These are phyloP conservation scores for Erethizon dorsatum DNA, from an alignment of 2,797 vertebrate species.

Conservation along the genomic window DNA sequence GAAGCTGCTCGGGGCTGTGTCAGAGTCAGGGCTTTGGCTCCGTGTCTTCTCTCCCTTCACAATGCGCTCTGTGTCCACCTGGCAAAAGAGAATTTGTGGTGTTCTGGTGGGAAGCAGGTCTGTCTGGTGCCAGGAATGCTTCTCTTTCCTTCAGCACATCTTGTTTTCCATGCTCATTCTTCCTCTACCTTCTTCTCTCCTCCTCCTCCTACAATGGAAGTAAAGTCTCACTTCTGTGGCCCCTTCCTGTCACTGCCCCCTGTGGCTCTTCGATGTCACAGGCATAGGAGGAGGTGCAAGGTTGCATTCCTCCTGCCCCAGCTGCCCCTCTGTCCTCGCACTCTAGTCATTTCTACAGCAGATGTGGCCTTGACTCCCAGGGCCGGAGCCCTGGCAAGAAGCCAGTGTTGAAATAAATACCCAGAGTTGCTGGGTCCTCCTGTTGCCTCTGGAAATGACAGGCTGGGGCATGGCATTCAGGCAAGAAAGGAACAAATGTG, in stretches of 20 bases:
- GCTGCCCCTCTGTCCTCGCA: background rate
- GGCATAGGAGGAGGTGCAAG: background rate
- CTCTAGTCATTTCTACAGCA: conserved; percentile 2
- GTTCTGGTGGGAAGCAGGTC: background rate
- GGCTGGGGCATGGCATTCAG: conserved; percentile 20
- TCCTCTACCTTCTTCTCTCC: background rate
- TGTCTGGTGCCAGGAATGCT: background rate
- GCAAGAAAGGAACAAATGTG: background rate
- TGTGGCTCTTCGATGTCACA: background rate
- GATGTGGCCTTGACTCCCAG: background rate
- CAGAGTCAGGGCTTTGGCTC: background rate
- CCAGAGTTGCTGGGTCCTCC: background rate
- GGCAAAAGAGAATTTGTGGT: background rate
- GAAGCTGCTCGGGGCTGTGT: background rate
- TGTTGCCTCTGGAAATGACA: conserved; percentile 53
- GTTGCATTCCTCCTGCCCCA: background rate
- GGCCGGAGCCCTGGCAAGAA: conserved; percentile 44
- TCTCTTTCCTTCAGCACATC: background rate
- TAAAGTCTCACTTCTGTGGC: background rate
- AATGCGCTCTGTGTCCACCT: background rate
- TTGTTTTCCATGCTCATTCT: background rate
- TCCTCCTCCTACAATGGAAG: background rate
- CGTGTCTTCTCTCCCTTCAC: background rate
- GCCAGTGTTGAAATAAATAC: conserved; percentile 47
- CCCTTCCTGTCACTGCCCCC: background rate